Evolutionary conservation across 2,113 vertebrate species (phyloP).

Genomic region (Apus apus): DNA sequence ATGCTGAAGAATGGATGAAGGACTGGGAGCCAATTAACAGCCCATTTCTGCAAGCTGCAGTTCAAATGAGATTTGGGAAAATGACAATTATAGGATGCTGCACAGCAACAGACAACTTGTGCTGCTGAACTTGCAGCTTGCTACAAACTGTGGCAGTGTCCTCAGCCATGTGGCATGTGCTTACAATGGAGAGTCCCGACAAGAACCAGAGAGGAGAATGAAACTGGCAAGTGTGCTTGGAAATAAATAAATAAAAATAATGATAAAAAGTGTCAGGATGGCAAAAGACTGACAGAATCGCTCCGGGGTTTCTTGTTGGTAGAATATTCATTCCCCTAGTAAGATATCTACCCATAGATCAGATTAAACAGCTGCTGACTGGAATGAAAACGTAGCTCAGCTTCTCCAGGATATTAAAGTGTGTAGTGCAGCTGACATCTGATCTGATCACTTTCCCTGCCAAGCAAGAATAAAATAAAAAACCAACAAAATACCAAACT

Average conservation of each 20-base stretch:
- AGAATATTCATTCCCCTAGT: constrained; percentile 45
- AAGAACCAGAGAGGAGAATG: background rate
- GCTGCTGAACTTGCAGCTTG: background rate
- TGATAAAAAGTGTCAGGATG: background rate
- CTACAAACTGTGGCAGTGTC: background rate
- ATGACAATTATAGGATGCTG: background rate
- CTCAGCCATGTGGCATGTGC: background rate
- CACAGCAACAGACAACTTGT: background rate
- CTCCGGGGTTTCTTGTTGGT: constrained; percentile 10
- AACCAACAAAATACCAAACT: constrained; percentile 41
- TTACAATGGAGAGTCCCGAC: background rate
- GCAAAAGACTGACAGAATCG: background rate
- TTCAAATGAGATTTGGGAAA: constrained; percentile 4
- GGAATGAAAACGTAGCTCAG: constrained; percentile 53
- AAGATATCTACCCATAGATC: constrained; percentile 53
- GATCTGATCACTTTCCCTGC: constrained; percentile 58
- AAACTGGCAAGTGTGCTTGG: background rate
- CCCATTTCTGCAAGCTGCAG: constrained; percentile 21
- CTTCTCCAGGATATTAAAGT: constrained; percentile 70
- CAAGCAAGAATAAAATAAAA: constrained; percentile 47
- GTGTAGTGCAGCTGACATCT: constrained; percentile 60
- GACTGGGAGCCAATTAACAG: constrained; percentile 45
- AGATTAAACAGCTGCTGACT: constrained; percentile 63
- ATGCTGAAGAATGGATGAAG: constrained; percentile 9
- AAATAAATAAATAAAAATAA: constrained; percentile 12